These are phyloP conservation scores for Eulemur macaco DNA, from an alignment of 2,113 vertebrate genomes.

Conservation along the genomic window DNA sequence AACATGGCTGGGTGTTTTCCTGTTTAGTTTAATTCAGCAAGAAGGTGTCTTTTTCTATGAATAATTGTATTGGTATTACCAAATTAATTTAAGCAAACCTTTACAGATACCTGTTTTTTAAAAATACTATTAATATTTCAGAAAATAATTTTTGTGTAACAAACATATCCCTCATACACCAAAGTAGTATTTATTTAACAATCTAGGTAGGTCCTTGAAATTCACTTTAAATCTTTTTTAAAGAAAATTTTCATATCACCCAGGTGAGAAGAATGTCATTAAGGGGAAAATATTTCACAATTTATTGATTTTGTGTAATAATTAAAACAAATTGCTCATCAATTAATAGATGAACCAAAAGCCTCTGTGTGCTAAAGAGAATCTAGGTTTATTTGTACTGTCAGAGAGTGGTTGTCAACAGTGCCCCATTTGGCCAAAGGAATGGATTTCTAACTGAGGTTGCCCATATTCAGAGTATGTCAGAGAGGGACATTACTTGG, in stretches of 20 bases:
- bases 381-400: not conserved
- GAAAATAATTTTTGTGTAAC: not conserved
- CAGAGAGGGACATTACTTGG: not conserved
- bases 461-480: not conserved
- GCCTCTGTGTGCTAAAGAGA: not conserved
- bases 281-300: not conserved
- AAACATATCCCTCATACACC: not conserved
- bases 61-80: not conserved
- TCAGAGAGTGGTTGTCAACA: not conserved
- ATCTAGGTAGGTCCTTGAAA: not conserved
- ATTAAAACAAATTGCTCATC: not conserved
- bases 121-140: not conserved
- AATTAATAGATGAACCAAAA: not conserved
- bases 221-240: not conserved
- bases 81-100: not conserved
- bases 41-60: constrained; percentile 29
- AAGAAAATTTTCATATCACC: not conserved
- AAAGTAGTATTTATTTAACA: not conserved
- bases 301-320: not conserved
- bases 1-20: constrained; percentile 27
- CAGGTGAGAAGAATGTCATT: not conserved
- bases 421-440: not conserved
- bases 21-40: constrained; percentile 19
- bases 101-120: not conserved
- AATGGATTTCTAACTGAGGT: not conserved